Percentiles rank a stretch among this genome's conserved stretches.
Conservation (phyloP, 2,113 vertebrate genomes). For the Perognathus longimembris region DNA sequence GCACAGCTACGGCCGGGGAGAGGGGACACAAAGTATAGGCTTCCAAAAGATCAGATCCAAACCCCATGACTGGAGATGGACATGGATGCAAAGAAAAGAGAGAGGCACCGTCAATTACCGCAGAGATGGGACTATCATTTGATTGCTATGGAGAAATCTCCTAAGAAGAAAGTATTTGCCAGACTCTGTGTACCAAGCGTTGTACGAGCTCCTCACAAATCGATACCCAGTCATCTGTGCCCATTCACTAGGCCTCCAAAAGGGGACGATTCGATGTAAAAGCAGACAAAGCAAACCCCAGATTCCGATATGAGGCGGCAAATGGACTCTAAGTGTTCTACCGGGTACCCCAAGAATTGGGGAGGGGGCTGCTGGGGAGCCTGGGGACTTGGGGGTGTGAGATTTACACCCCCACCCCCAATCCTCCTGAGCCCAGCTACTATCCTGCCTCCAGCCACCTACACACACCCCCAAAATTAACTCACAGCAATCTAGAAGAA, state of each 20-base stretch:
- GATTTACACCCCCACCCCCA: not conserved
- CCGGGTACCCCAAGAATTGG: not conserved
- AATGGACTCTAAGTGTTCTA: not conserved
- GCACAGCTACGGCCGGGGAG: not conserved
- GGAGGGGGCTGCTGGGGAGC: not conserved
- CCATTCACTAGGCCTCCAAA: not conserved
- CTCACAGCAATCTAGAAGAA: not conserved
- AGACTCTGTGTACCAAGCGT: not conserved
- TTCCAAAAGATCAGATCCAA: slow-evolving; percentile 35
- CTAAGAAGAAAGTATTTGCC: slow-evolving; percentile 17
- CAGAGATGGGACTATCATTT: not conserved
- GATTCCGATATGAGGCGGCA: not conserved
- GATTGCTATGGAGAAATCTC: not conserved
- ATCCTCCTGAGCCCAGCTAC: not conserved
- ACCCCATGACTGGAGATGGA: not conserved
- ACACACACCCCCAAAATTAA: not conserved
- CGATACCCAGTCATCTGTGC: not conserved
- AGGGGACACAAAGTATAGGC: not conserved
- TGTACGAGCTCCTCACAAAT: not conserved
- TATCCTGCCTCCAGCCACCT: not conserved
- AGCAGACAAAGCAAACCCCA: not conserved
- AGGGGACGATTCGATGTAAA: not conserved
- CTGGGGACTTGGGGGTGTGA: accelerated
- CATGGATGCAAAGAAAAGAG: not conserved
- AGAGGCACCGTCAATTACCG: not conserved